phyloP scores from a whole-genome alignment of 2,797 vertebrate species.

The Lycodopsis pacificus region DNA sequence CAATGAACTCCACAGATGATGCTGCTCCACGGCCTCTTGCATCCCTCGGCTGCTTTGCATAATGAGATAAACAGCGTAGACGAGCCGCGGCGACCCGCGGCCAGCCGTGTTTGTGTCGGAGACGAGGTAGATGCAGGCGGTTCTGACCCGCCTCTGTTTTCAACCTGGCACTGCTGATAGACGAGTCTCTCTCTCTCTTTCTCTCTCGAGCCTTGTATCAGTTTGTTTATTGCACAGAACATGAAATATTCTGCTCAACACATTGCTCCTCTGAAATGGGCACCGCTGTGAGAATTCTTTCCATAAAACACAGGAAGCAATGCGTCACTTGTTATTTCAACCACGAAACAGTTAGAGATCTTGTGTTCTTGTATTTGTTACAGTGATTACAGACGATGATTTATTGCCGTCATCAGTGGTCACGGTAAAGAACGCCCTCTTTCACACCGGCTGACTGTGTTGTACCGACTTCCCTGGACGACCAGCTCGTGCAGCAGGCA shows the following conservation, averaged over 20 bases:
- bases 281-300: not conserved
- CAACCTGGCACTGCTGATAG: conserved; percentile 41
- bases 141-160: conserved; percentile 48
- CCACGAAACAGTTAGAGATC: too few species aligned
- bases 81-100: conserved; percentile 34
- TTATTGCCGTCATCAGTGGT: conserved; percentile 10
- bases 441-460: conserved; percentile 4
- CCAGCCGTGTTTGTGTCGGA: conserved; percentile 56
- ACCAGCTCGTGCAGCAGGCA: conserved; percentile 54
- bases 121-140: conserved; percentile 41
- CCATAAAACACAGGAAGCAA: not conserved
- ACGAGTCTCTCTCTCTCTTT: conserved; percentile 9
- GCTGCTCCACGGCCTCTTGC: conserved; percentile 50
- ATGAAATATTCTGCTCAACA: conserved; percentile 11
- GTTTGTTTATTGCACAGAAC: conserved; percentile 21
- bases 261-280: conserved; percentile 14
- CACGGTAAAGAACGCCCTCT: not conserved
- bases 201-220: too few species aligned
- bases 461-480: conserved; percentile 6
- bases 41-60: conserved; percentile 53
- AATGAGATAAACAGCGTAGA: conserved; percentile 64
- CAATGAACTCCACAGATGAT: conserved; percentile 64
- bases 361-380: not conserved
- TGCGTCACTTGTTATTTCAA: not conserved
- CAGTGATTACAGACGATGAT: conserved; percentile 3